A percentile compares a stretch with the other conserved stretches of the same genome.
Conservation (phyloP, 1,140 invertebrate genomes). For the Leptopilina clavipes region DNA sequence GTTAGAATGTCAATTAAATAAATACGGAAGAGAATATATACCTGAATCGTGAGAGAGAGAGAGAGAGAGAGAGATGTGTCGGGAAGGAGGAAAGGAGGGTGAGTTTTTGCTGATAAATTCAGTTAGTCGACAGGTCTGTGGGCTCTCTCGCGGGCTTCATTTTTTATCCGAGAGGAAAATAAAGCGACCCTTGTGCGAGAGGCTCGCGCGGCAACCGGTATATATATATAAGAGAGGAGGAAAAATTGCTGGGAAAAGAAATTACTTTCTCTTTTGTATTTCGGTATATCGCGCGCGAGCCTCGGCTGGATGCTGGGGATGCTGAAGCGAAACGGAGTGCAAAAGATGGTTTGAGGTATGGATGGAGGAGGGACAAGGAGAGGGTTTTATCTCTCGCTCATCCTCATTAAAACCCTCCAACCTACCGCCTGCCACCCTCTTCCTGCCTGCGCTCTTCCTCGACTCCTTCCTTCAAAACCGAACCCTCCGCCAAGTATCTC, state of each 20-base stretch:
- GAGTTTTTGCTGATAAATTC: constrained; percentile 52
- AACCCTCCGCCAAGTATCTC: constrained; percentile 42
- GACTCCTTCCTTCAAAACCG: constrained; percentile 36
- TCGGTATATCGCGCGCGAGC: constrained; percentile 56
- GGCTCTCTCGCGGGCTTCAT: constrained; percentile 41
- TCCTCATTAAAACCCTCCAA: constrained; percentile 38
- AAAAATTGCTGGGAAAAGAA: constrained; percentile 60
- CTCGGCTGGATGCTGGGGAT: constrained; percentile 35
- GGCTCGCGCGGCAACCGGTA: constrained; percentile 42
- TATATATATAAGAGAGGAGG: constrained; percentile 14
- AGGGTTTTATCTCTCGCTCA: constrained; percentile 47
- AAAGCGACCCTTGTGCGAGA: constrained; percentile 50
- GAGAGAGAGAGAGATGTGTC: background rate
- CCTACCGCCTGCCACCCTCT: constrained; percentile 1
- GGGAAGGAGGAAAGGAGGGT: background rate
- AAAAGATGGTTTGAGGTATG: constrained; percentile 24
- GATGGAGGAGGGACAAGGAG: constrained; percentile 48
- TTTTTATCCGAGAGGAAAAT: constrained; percentile 50
- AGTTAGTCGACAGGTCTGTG: constrained; percentile 50
- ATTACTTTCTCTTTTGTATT: constrained; percentile 63
- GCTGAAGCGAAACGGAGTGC: constrained; percentile 35
- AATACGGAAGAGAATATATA: too few species aligned
- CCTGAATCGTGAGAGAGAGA: too few species aligned
- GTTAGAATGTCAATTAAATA: too few species aligned
- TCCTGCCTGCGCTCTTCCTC: constrained; percentile 36